These are phyloP conservation scores for Neomonachus schauinslandi DNA, from an alignment of 2,113 vertebrate species.

Conservation along the genomic window DNA sequence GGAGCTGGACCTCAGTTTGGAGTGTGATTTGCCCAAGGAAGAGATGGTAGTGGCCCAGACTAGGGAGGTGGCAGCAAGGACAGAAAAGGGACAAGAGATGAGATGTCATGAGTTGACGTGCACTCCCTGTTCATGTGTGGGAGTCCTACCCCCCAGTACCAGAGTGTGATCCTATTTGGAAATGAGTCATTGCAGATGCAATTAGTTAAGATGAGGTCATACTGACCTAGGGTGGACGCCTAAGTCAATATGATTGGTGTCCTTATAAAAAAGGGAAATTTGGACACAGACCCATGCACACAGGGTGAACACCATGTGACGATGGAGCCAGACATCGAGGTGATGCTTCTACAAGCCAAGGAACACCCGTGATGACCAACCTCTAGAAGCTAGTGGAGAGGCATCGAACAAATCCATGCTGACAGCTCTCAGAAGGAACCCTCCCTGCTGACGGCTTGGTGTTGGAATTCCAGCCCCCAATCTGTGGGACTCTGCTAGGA, in stretches of 20 bases:
- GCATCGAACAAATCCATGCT: no score
- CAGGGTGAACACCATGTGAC: background rate
- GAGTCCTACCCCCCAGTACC: background rate
- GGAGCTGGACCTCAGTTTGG: background rate
- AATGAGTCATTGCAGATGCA: background rate
- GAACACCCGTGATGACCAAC: background rate
- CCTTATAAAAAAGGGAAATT: background rate
- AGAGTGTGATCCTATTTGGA: background rate
- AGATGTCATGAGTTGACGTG: no score
- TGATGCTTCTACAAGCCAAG: background rate
- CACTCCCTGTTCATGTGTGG: background rate
- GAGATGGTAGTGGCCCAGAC: background rate
- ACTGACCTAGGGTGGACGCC: background rate
- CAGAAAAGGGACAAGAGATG: background rate
- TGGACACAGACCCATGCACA: background rate
- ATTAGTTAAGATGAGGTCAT: background rate
- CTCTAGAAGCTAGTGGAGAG: background rate
- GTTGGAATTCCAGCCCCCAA: no score
- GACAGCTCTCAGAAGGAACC: background rate
- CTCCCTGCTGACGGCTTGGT: background rate
- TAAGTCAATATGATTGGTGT: no score
- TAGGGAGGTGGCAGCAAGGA: no score
- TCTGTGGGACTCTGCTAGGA: background rate
- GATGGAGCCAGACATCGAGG: background rate
- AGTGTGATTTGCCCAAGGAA: background rate